Conservation (phyloP, 1,140 invertebrate species). For the Tetramorium alpestre region DNA sequence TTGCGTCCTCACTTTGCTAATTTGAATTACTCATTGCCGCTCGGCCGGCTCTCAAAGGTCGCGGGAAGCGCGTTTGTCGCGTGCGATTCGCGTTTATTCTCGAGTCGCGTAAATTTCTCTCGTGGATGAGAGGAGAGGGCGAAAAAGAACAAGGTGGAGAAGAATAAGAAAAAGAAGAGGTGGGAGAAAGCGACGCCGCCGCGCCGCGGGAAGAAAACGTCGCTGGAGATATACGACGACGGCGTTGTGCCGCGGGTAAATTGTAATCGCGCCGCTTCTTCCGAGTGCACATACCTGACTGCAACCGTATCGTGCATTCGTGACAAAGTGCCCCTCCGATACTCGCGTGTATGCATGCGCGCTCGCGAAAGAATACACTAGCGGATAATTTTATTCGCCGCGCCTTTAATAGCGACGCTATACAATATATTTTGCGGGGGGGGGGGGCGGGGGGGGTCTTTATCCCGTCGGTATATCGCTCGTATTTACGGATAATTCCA, state of each 20-base stretch:
- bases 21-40: constrained; percentile 46
- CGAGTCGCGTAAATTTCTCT: constrained; percentile 25
- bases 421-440: not conserved
- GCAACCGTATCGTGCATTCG: constrained; percentile 13
- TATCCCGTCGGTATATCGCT: not conserved
- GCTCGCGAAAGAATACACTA: not conserved
- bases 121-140: not conserved
- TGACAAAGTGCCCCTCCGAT: constrained; percentile 24
- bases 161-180: not conserved
- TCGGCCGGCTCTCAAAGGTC: constrained; percentile 43
- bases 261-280: constrained; percentile 39
- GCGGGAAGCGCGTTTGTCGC: constrained; percentile 44
- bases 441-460: not conserved
- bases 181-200: constrained; percentile 22
- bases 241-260: constrained; percentile 11
- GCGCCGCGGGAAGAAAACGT: constrained; percentile 9
- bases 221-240: constrained; percentile 35
- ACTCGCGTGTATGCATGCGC: not conserved
- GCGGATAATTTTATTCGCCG: constrained; percentile 17
- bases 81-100: constrained; percentile 38
- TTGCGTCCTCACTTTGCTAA: constrained; percentile 30
- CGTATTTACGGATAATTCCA: constrained; percentile 38
- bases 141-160: not conserved
- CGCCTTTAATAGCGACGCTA: constrained; percentile 18
- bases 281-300: constrained; percentile 23